Conservation (phyloP, 2,888 invertebrate species). For the Ephialtes manifestator region DNA sequence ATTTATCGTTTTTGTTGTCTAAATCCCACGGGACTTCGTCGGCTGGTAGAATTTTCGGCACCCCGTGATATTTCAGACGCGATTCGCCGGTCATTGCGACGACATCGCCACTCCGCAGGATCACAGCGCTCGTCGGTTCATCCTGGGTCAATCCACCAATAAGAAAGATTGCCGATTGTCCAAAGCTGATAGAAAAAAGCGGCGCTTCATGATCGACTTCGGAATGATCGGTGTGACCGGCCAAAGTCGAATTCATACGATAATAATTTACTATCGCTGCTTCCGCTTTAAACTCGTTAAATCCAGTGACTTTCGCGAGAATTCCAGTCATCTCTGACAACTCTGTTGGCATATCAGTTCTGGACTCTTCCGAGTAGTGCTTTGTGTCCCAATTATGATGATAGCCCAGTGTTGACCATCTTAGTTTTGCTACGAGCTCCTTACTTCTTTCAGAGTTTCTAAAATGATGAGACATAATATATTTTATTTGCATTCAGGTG, state of each 20-base stretch:
- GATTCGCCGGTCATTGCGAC: slow-evolving; percentile 95
- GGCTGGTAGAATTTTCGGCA: slow-evolving; percentile 93
- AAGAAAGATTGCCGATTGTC: slow-evolving; percentile 97
- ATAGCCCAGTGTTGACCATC: slow-evolving; percentile 99
- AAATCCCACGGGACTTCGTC: slow-evolving; percentile 86
- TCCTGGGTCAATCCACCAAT: slow-evolving; percentile 93
- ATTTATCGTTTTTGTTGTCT: slow-evolving; percentile 26
- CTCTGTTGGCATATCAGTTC: slow-evolving; percentile 91
- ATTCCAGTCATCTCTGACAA: slow-evolving; percentile 89
- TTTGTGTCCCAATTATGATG: slow-evolving; percentile 99
- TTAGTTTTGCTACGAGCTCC: slow-evolving; percentile 87
- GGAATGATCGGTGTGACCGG: slow-evolving; percentile 98
- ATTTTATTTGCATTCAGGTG: not conserved
- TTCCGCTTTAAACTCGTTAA: slow-evolving; percentile 91
- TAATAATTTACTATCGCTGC: slow-evolving; percentile 99
- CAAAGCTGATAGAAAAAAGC: slow-evolving; percentile 97
- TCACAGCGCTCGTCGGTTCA: slow-evolving; percentile 90
- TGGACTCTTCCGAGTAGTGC: slow-evolving; percentile 91
- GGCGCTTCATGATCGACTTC: slow-evolving; percentile 95
- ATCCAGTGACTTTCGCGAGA: slow-evolving; percentile 89
- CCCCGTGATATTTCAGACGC: slow-evolving; percentile 96
- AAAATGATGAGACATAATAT: not conserved
- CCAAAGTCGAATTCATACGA: slow-evolving; percentile 95
- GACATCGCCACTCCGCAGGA: slow-evolving; percentile 95
- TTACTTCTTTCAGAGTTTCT: slow-evolving; percentile 73